phyloP scores from a whole-genome alignment of 2,888 invertebrate species.

The Schizotus pectinicornis region DNA sequence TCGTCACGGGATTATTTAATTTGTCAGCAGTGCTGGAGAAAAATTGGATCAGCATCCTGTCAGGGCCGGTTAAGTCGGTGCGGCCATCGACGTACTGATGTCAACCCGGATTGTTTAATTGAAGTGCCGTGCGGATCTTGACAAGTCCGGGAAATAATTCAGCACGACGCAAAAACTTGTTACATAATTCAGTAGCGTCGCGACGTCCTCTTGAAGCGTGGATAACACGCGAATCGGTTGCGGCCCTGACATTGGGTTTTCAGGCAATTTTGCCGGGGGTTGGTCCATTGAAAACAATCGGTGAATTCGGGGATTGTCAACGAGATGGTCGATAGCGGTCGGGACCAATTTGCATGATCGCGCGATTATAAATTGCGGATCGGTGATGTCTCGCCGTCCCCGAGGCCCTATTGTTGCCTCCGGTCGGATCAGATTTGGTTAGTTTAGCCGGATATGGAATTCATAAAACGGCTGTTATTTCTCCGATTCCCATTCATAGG shows the following conservation, averaged over 20 bases:
- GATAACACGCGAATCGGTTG: conserved; percentile 12
- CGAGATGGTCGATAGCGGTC: not conserved
- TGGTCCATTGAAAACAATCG: conserved; percentile 14
- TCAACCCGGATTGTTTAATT: conserved; percentile 16
- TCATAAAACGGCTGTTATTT: conserved; percentile 38
- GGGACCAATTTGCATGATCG: conserved; percentile 21
- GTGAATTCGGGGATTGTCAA: conserved; percentile 15
- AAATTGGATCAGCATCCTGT: conserved; percentile 25
- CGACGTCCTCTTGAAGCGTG: not conserved
- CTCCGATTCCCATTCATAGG: conserved; percentile 33
- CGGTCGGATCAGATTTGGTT: conserved; percentile 12
- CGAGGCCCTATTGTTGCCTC: conserved; percentile 17
- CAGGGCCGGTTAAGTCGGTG: conserved; percentile 10
- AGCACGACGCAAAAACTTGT: conserved; percentile 2
- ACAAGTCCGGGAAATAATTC: conserved; percentile 10
- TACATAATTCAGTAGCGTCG: conserved; percentile 1
- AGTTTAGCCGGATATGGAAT: conserved; percentile 26
- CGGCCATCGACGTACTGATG: no score
- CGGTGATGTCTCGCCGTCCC: conserved; percentile 9
- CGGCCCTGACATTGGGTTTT: not conserved
- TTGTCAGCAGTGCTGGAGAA: conserved; percentile 19
- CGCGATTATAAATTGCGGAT: conserved; percentile 6
- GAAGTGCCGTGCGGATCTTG: conserved; percentile 15
- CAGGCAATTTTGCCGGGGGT: not conserved
- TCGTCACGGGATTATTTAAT: conserved; percentile 23